Percentiles rank a stretch among this genome's conserved stretches.
These are phyloP conservation scores for Drosophila yooni DNA, from an alignment of 2,888 invertebrate species.

Conservation along the genomic window DNA sequence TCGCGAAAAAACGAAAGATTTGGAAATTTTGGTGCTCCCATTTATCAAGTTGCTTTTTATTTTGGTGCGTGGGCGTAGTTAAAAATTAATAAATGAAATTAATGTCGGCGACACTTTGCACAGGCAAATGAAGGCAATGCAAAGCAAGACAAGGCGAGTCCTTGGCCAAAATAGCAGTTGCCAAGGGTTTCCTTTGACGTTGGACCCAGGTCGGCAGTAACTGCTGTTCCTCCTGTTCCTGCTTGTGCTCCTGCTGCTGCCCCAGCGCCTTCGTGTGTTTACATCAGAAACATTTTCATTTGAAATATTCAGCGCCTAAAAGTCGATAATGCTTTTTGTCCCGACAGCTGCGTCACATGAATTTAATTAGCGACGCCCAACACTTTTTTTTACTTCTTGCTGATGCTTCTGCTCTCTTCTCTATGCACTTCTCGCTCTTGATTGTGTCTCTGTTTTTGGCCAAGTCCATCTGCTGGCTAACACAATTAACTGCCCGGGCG, in stretches of 20 bases:
- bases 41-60: conserved; percentile 82
- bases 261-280: conserved; percentile 33
- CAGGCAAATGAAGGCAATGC: conserved; percentile 17
- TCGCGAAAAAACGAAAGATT: conserved; percentile 69
- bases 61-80: conserved; percentile 78
- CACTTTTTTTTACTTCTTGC: conserved; percentile 61
- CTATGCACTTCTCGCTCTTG: neutral
- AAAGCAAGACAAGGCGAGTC: conserved; percentile 11
- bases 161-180: conserved; percentile 62
- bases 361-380: conserved; percentile 78
- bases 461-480: conserved; percentile 71
- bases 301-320: conserved; percentile 79
- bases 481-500: conserved; percentile 73
- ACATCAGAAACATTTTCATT: conserved; percentile 80
- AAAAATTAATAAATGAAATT: conserved; percentile 84
- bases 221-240: conserved; percentile 5
- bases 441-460: conserved; percentile 7
- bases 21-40: conserved; percentile 65
- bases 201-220: conserved; percentile 19
- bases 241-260: neutral
- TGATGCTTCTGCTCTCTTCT: neutral
- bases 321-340: conserved; percentile 77
- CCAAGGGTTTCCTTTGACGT: conserved; percentile 78
- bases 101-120: conserved; percentile 81
- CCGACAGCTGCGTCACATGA: conserved; percentile 73